These are phyloP conservation scores for Rhinoderma darwinii DNA, from an alignment of 2,113 vertebrate species.

Conservation along the genomic window DNA sequence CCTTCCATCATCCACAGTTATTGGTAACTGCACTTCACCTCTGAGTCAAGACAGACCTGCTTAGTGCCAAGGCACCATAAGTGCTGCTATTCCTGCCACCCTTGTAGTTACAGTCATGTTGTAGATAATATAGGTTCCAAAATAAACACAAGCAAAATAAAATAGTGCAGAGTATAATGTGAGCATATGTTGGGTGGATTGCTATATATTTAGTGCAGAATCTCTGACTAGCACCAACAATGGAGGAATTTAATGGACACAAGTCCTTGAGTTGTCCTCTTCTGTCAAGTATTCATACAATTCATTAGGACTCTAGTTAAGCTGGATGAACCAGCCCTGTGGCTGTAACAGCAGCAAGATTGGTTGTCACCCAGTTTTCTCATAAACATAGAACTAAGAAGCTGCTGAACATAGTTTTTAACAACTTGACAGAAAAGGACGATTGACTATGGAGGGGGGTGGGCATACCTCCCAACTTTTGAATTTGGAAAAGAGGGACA, in stretches of 20 bases:
- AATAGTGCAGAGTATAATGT: neutral
- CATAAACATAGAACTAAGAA: neutral
- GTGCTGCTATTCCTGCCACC: too few relatives aligned
- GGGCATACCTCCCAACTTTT: too few relatives aligned
- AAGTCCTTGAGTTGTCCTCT: neutral
- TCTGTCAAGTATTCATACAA: neutral
- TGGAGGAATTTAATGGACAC: neutral
- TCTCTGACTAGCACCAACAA: neutral
- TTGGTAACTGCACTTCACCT: too few relatives aligned
- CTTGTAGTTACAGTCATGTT: too few relatives aligned
- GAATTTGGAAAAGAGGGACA: too few relatives aligned
- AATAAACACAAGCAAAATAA: neutral
- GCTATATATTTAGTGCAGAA: neutral
- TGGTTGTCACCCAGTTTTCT: neutral
- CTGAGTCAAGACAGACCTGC: too few relatives aligned
- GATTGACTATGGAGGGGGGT: neutral
- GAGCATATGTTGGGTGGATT: neutral
- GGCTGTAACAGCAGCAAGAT: neutral
- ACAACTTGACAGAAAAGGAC: neutral
- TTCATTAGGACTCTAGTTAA: too few relatives aligned
- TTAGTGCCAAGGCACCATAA: too few relatives aligned
- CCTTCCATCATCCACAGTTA: neutral
- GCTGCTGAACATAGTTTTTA: neutral
- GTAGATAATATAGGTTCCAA: too few relatives aligned
- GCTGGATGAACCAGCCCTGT: too few relatives aligned